These are phyloP conservation scores for Archips xylosteana DNA, from an alignment of 2,888 invertebrate genomes.

Conservation along the genomic window DNA sequence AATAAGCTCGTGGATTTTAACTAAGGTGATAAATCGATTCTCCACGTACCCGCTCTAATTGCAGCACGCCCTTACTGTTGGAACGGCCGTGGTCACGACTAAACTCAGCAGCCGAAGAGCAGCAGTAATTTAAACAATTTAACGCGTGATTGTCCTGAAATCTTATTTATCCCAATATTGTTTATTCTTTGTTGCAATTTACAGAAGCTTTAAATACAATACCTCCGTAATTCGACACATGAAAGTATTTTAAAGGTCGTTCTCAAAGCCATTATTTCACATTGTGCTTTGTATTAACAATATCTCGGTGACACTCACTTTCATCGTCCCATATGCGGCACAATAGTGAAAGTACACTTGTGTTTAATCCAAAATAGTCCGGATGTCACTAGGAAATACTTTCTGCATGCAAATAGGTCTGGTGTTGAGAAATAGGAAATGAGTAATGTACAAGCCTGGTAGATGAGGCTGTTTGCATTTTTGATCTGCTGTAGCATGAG, in stretches of 20 bases:
- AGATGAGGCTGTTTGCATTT: constrained; percentile 12
- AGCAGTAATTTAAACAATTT: too few species aligned
- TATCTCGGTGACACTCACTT: constrained; percentile 65
- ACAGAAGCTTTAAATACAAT: neutral
- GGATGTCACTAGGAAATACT: constrained; percentile 39
- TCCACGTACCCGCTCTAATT: too few species aligned
- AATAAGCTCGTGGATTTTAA: too few species aligned
- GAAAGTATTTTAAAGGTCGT: constrained; percentile 48
- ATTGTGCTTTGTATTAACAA: constrained; percentile 70
- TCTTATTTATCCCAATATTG: neutral
- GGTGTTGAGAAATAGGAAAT: constrained; percentile 35
- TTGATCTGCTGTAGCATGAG: neutral
- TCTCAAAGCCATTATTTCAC: constrained; percentile 54
- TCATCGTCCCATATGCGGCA: constrained; percentile 70
- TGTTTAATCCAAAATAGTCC: constrained; percentile 39
- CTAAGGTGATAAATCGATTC: too few species aligned
- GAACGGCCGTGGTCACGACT: too few species aligned
- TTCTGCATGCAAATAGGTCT: constrained; percentile 35
- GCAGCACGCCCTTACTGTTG: too few species aligned
- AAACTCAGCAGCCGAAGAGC: too few species aligned
- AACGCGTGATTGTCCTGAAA: neutral
- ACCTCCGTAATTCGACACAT: constrained; percentile 20
- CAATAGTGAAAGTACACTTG: constrained; percentile 62
- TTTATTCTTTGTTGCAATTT: too few species aligned
- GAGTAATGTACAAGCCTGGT: constrained; percentile 19